Base-by-base conservation (phyloP, 2,888 invertebrate species). In the Gari tellinella region DNA sequence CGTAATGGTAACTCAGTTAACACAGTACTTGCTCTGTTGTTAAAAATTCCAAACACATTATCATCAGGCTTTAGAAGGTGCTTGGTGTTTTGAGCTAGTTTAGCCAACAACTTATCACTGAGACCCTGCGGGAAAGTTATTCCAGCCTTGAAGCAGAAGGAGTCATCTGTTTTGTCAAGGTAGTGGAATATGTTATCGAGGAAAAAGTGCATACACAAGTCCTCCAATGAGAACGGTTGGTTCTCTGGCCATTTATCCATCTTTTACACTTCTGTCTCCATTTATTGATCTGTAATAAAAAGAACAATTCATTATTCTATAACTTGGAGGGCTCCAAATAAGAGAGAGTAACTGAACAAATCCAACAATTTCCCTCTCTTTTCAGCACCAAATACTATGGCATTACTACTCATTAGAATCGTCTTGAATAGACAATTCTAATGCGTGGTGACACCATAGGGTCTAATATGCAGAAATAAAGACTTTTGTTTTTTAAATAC, bases 1-100 rank as follows among this genome's bases (percentile, higher is more conserved):
- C 83, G 70, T 21, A 88, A 72, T n/a, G 82, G 79, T 10, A 86
- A 64, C 15, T 79, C 73, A 17, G 80, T 81, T 19, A 88, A 66
- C 31, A 52, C 63, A 7, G 78, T 74, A 37, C 67, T 70, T 4
- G 67, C 73, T 41, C 78, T 56, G 37, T 78, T 73, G 56, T 74
- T 67, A 25, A 78, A 78, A 37, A 78, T 67, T 46, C 78, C 73
- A 26, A 74, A 74, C 38, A 74, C 48, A 65, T 78, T 70, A 25
- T 67, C 67, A 38, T 64, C 64, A 19, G 46, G 52, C 14, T 56
- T 56, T 15, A 64, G 61, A 31, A 70, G 57, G 23, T 64, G 64
- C 41, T 78, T 73, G 8, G 70, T 64, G 5, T 56, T 49, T 1
- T 43, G 58, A 21, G 55, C 72, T 25, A 78, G 56, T 21, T 56